Conservation (phyloP, 92 coral and sea anemone species). For the Bergia puertoricense region DNA sequence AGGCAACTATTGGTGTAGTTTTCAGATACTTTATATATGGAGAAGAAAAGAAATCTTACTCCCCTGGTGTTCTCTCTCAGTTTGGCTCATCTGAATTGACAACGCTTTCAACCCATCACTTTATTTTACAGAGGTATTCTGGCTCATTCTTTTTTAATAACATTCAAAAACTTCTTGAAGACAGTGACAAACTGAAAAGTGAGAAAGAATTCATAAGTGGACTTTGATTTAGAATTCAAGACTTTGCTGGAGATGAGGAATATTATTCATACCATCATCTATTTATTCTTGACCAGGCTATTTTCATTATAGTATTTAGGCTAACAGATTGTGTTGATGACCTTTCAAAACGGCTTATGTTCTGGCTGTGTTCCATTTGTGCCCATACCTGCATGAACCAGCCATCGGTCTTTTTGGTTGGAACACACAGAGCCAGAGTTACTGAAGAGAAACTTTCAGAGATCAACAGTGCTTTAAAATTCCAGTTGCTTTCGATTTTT, state of each 20-base stretch:
- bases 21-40: background rate
- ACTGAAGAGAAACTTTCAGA: background rate
- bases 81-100: slow-evolving; percentile 8
- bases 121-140: slow-evolving; percentile 10
- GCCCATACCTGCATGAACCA: background rate
- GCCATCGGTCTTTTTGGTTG: background rate
- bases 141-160: background rate
- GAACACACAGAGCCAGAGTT: background rate
- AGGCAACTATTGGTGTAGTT: slow-evolving; percentile 12
- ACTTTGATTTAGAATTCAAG: slow-evolving; percentile 5
- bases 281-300: slow-evolving; percentile 18
- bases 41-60: slow-evolving; percentile 2
- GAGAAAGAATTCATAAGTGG: slow-evolving; percentile 5
- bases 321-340: background rate
- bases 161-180: background rate
- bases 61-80: slow-evolving; percentile 12
- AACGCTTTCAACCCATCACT: slow-evolving; percentile 28
- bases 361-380: slow-evolving; percentile 7
- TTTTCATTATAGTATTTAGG: background rate
- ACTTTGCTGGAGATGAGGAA: slow-evolving; percentile 10
- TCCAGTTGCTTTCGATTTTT: background rate
- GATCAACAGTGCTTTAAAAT: background rate
- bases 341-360: background rate
- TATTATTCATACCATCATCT: slow-evolving; percentile 16
- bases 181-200: slow-evolving; percentile 3